A percentile compares a stretch with the other conserved stretches of the same genome.
Evolutionary conservation across 2,888 invertebrate species (phyloP).

Genomic region (Brachyptera risi): DNA sequence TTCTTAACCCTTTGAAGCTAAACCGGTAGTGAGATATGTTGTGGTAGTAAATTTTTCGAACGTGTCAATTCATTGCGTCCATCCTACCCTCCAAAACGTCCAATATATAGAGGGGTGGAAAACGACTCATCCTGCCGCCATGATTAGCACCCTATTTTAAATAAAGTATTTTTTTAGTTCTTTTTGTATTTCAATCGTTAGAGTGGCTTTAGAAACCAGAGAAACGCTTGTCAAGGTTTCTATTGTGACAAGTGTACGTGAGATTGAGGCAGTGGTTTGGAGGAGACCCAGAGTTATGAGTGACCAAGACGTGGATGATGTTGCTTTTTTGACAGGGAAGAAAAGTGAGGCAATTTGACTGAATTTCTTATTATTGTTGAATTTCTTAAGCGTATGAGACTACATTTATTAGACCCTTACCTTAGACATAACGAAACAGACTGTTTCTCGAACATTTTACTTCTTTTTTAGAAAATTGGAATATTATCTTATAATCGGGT

Average conservation of each 20-base stretch:
- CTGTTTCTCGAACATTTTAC: no score
- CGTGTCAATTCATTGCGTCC: neutral
- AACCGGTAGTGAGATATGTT: no score
- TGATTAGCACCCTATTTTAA: neutral
- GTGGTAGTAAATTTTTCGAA: no score
- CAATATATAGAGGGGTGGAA: neutral
- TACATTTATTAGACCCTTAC: no score
- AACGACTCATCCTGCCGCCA: neutral
- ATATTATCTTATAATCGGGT: neutral
- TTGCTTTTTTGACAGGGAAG: slow-evolving; percentile 80
- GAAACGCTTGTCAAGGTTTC: slow-evolving; percentile 48
- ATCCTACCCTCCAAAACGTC: neutral
- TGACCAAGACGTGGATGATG: slow-evolving; percentile 89
- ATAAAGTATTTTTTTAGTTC: no score
- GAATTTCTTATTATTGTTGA: no score
- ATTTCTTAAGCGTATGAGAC: no score
- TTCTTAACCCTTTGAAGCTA: no score
- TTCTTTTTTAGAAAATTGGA: no score
- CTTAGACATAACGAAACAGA: no score
- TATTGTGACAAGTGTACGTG: slow-evolving; percentile 47
- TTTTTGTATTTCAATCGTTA: no score
- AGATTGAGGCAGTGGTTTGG: slow-evolving; percentile 50
- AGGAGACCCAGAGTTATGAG: slow-evolving; percentile 57
- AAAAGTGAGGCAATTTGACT: neutral
- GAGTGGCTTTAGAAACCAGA: slow-evolving; percentile 34